phyloP scores from a whole-genome alignment of 2,888 invertebrate genomes.

The Aporophyla lueneburgensis region DNA sequence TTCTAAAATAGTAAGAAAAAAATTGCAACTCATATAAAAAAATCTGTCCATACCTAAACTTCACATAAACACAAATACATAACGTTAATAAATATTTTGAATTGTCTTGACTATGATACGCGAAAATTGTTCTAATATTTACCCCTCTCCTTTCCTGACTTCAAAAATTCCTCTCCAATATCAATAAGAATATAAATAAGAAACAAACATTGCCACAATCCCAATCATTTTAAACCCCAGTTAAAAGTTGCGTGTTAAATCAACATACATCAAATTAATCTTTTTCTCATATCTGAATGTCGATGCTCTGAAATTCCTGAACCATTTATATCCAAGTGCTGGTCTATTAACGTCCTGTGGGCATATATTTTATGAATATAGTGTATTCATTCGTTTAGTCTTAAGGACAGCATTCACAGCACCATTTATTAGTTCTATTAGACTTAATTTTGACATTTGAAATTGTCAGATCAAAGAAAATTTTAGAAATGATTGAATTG shows the following conservation, averaged over 20 bases:
- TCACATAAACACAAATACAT: no score
- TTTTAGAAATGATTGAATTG: neutral
- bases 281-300: slow-evolving; percentile 64
- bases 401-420: neutral
- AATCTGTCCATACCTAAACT: no score
- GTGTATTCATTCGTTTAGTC: slow-evolving; percentile 8
- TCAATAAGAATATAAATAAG: neutral
- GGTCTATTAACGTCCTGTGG: slow-evolving; percentile 52
- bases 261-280: slow-evolving; percentile 66
- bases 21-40: no score
- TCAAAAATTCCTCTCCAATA: neutral
- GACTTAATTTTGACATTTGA: slow-evolving; percentile 1
- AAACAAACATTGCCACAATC: slow-evolving; percentile 29
- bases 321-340: slow-evolving; percentile 65
- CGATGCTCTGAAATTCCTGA: slow-evolving; percentile 67
- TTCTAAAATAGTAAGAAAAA: no score
- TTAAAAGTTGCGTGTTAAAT: slow-evolving; percentile 62
- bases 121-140: no score
- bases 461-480: slow-evolving; percentile 31
- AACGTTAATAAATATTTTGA: no score
- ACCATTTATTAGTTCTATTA: slow-evolving; percentile 3
- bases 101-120: no score
- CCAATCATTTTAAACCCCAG: slow-evolving; percentile 39
- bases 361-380: slow-evolving; percentile 53
- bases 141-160: neutral